phyloP scores from a whole-genome alignment of 2,113 vertebrate species.

The Empidonax traillii region DNA sequence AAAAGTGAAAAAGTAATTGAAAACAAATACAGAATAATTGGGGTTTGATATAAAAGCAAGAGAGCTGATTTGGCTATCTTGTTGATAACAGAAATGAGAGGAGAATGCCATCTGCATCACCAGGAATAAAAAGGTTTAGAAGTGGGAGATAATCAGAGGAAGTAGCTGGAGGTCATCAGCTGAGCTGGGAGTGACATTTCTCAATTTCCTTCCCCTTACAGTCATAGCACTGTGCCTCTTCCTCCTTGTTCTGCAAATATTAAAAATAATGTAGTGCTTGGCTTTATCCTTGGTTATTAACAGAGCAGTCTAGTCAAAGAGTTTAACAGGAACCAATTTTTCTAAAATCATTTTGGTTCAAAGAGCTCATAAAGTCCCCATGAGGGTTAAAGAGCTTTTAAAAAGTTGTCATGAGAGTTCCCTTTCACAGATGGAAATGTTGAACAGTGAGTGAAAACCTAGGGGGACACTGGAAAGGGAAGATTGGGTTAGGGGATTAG shows the following conservation, averaged over 20 bases:
- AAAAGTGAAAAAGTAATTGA: not conserved
- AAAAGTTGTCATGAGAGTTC: not conserved
- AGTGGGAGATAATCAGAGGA: not conserved
- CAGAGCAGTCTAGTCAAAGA: not conserved
- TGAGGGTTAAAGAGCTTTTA: not conserved
- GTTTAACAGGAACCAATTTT: not conserved
- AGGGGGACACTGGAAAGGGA: not conserved
- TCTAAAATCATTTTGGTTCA: not conserved
- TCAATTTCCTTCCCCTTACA: not conserved
- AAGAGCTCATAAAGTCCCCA: not conserved
- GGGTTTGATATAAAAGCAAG: not conserved
- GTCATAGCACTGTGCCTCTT: not conserved
- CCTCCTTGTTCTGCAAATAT: not conserved
- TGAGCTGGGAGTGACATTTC: not conserved
- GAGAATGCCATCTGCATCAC: not conserved
- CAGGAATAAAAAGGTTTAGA: not conserved
- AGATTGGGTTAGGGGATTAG: not conserved
- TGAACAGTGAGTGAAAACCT: not conserved
- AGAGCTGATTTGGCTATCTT: not conserved
- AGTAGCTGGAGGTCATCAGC: not conserved
- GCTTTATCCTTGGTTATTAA: not conserved
- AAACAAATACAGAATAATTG: not conserved
- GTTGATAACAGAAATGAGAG: not conserved
- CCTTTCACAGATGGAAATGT: not conserved
- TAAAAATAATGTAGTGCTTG: not conserved